phyloP scores from a whole-genome alignment of 2,888 invertebrate genomes.

The Andrena camellia region DNA sequence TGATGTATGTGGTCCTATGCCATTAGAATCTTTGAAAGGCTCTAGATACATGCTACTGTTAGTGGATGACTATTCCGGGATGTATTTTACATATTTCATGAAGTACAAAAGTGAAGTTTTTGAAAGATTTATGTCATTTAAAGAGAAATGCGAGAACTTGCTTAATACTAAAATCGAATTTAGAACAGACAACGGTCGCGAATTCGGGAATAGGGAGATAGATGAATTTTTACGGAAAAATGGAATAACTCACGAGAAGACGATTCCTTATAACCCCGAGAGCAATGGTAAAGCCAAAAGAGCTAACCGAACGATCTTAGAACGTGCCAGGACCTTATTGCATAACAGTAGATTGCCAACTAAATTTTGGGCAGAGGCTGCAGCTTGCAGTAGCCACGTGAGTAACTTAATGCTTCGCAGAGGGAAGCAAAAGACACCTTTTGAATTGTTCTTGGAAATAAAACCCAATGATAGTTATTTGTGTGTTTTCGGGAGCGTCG shows the following conservation, averaged over 20 bases:
- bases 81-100: conserved; percentile 3
- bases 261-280: conserved; percentile 17
- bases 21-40: background rate
- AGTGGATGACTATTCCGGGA: background rate
- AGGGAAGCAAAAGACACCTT: conserved; percentile 15
- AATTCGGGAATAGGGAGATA: conserved; percentile 8
- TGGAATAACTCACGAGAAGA: conserved; percentile 23
- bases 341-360: background rate
- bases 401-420: conserved; percentile 15
- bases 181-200: conserved; percentile 11
- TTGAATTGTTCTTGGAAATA: conserved; percentile 12
- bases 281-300: conserved; percentile 25
- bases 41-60: conserved; percentile 8
- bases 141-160: conserved; percentile 5
- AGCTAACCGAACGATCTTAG: background rate
- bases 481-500: conserved; percentile 9
- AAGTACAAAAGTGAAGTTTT: conserved; percentile 1
- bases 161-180: conserved; percentile 9
- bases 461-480: conserved; percentile 18
- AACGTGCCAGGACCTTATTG: conserved; percentile 3
- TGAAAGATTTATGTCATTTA: background rate
- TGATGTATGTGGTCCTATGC: background rate
- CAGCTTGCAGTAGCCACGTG: conserved; percentile 3
- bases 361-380: conserved; percentile 34
- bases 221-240: background rate